Conservation (phyloP, 2,113 vertebrate species). For the Tringa solitaria region DNA sequence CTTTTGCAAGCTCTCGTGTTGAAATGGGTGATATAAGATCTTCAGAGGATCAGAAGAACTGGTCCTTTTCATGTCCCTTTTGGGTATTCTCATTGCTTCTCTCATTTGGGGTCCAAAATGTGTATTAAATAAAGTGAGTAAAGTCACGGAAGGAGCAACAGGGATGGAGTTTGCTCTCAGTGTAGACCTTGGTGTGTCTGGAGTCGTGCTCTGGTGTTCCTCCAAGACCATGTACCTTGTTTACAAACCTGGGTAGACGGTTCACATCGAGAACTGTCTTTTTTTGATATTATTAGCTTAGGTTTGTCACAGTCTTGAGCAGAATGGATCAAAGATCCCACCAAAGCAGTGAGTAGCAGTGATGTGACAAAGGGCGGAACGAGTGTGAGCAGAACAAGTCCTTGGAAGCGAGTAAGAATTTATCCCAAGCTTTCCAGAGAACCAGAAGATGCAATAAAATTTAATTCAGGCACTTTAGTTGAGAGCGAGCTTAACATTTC, state of each 20-base stretch:
- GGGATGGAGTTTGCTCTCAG: neutral
- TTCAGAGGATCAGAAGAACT: neutral
- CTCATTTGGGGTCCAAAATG: neutral
- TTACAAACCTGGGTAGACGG: neutral
- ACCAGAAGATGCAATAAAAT: neutral
- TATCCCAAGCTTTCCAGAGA: neutral
- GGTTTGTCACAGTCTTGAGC: neutral
- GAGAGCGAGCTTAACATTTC: neutral
- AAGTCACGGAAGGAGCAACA: neutral
- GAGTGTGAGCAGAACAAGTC: neutral
- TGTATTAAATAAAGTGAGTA: neutral
- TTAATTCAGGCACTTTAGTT: neutral
- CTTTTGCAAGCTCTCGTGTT: neutral
- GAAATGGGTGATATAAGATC: neutral
- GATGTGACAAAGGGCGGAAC: neutral
- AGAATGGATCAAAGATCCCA: neutral
- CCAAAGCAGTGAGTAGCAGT: neutral
- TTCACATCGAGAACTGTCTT: neutral
- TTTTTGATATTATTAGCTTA: neutral
- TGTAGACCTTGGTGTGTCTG: neutral
- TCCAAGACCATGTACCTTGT: neutral
- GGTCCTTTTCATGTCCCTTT: neutral
- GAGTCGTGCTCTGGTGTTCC: neutral
- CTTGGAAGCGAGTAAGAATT: neutral
- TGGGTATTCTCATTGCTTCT: neutral